Percentiles rank a stretch among this genome's conserved stretches.
Evolutionary conservation across 2,888 invertebrate species (phyloP).

Genomic region (Coronaproctus castanopsis): DNA sequence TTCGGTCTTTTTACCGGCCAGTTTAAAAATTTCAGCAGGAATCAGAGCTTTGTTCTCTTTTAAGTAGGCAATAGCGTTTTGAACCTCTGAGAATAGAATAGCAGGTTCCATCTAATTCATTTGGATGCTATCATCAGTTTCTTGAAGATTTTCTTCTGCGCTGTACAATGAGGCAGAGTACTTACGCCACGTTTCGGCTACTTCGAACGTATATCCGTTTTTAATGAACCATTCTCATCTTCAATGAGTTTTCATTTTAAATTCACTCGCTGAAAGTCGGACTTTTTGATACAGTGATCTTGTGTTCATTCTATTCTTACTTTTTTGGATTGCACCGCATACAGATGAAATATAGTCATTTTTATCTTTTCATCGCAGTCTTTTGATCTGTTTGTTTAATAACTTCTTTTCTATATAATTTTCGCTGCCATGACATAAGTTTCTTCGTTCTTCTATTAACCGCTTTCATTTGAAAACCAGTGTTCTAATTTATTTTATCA

Average conservation of each 20-base stretch:
- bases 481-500: not conserved
- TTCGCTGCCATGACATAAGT: not conserved
- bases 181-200: not conserved
- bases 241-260: not conserved
- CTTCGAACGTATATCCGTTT: not conserved
- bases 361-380: not conserved
- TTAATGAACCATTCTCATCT: not conserved
- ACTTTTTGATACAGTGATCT: not conserved
- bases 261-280: not conserved
- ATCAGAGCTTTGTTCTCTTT: not conserved
- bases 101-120: not conserved
- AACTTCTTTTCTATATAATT: not conserved
- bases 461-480: not conserved
- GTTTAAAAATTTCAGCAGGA: not conserved
- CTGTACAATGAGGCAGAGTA: not conserved
- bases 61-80: not conserved
- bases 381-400: not conserved
- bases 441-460: not conserved
- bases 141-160: not conserved
- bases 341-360: not conserved
- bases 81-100: not conserved
- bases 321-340: not conserved
- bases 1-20: not conserved
- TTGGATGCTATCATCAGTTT: not conserved
- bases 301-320: not conserved